Evolutionary conservation across 2,797 vertebrate genomes (phyloP).

Genomic region (Tolypeutes matacus): DNA sequence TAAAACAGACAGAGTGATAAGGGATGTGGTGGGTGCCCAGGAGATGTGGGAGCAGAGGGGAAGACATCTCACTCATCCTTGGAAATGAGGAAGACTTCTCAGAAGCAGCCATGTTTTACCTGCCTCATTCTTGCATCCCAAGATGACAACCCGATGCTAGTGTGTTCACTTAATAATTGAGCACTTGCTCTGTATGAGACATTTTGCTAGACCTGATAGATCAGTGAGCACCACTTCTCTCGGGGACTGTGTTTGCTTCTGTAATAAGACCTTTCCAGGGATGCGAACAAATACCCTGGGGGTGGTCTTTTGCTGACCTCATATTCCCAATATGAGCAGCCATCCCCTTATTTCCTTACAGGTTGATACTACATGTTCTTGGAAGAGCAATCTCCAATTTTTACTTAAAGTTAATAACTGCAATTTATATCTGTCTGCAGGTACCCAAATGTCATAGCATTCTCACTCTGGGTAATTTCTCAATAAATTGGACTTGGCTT

Average conservation of each 20-base stretch:
- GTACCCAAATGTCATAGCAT: not conserved
- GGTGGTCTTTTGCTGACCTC: not conserved
- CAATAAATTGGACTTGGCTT: slow-evolving; percentile 43
- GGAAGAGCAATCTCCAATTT: not conserved
- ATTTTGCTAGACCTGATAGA: not conserved
- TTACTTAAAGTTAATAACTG: not conserved
- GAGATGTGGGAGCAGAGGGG: not conserved
- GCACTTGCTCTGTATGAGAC: not conserved
- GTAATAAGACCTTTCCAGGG: not conserved
- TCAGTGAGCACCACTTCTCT: not conserved
- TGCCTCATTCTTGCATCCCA: not conserved
- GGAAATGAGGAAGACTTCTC: not conserved
- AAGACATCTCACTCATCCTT: not conserved
- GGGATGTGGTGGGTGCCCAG: not conserved
- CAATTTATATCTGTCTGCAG: slow-evolving; percentile 38
- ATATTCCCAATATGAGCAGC: not conserved
- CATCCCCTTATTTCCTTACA: not conserved
- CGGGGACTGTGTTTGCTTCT: not conserved
- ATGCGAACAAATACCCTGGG: not conserved
- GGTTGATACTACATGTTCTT: not conserved
- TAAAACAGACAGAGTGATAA: not conserved
- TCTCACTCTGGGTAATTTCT: slow-evolving; percentile 10
- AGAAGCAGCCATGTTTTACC: not conserved
- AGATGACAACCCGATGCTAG: not conserved
- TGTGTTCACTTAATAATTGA: not conserved